Evolutionary conservation across 2,113 vertebrate genomes (phyloP).

Genomic region (Hippocampus abdominalis): DNA sequence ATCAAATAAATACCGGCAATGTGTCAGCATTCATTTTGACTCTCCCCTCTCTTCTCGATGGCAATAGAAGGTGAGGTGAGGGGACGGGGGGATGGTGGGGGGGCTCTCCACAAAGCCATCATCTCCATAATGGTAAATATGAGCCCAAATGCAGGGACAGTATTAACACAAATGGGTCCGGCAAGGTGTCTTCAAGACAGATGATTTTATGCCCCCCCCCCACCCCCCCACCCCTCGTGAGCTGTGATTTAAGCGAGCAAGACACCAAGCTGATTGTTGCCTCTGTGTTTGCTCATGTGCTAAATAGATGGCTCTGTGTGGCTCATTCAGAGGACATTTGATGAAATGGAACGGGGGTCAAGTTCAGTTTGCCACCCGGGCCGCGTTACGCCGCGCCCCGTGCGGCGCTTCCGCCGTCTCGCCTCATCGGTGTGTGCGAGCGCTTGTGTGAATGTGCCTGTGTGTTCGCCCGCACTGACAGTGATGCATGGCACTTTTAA

Average conservation of each 20-base stretch:
- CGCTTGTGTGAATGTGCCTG: conserved; percentile 22
- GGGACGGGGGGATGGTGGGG: not conserved
- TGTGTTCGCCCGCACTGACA: conserved; percentile 62
- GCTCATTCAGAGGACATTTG: conserved; percentile 72
- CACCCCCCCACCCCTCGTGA: conserved; percentile 51
- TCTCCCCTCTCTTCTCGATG: conserved; percentile 37
- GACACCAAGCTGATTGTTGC: conserved; percentile 65
- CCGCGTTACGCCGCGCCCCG: conserved; percentile 27
- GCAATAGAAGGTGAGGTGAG: conserved; percentile 67
- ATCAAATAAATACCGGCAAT: conserved; percentile 72
- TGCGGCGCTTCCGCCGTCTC: conserved; percentile 43
- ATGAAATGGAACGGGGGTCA: conserved; percentile 76
- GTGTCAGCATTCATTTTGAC: conserved; percentile 73
- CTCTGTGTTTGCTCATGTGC: conserved; percentile 29
- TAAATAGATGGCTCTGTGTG: conserved; percentile 59
- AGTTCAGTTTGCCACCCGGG: conserved; percentile 67
- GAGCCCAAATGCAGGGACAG: conserved; percentile 54
- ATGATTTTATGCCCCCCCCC: conserved; percentile 34
- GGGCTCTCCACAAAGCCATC: conserved; percentile 60
- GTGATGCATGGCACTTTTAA: conserved; percentile 79
- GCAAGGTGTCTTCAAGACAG: conserved; percentile 24
- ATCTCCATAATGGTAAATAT: conserved; percentile 77
- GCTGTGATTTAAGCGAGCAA: conserved; percentile 68
- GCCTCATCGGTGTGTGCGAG: conserved; percentile 8
- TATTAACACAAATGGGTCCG: conserved; percentile 66